These are phyloP conservation scores for Diacarnus erythraeanus DNA, from an alignment of 37 sponge, comb jelly and placozoan species.

Conservation along the genomic window DNA sequence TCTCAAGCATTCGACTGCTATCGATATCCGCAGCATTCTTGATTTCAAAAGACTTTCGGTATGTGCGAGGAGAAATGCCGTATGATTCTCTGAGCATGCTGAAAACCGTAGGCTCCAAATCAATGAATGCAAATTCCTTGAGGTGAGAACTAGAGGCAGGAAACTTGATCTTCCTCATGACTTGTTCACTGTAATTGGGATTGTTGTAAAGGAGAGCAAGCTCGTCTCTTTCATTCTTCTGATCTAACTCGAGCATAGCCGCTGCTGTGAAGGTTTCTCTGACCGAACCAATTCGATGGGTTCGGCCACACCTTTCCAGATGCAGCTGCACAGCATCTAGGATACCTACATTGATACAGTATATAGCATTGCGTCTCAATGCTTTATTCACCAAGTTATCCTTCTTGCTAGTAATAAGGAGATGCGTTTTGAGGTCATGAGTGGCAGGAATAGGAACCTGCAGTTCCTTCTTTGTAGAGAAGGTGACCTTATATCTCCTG, in stretches of 20 bases:
- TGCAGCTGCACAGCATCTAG: conserved; percentile 51
- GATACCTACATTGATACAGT: conserved; percentile 81
- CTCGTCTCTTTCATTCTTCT: conserved; percentile 31
- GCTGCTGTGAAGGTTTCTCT: conserved; percentile 48
- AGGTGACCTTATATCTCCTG: not conserved
- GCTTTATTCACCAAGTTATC: conserved; percentile 64
- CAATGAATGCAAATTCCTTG: conserved; percentile 65
- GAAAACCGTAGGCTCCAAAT: conserved; percentile 78
- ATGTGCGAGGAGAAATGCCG: conserved; percentile 45
- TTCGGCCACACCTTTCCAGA: conserved; percentile 14
- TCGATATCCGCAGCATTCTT: conserved; percentile 67
- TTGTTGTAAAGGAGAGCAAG: conserved; percentile 17
- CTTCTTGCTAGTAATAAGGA: conserved; percentile 18
- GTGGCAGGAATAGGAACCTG: not conserved
- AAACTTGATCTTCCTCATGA: conserved; percentile 37
- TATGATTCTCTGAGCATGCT: conserved; percentile 50
- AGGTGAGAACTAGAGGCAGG: conserved; percentile 25
- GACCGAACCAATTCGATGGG: conserved; percentile 27
- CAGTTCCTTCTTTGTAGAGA: not conserved
- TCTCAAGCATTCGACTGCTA: conserved; percentile 81
- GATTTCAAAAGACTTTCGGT: conserved; percentile 70
- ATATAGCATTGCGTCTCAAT: conserved; percentile 69
- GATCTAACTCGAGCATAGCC: conserved; percentile 51
- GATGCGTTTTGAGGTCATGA: conserved; percentile 16
- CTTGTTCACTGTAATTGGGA: conserved; percentile 43